phyloP scores from a whole-genome alignment of 2,888 invertebrate genomes.

The Lacanobia oleracea region DNA sequence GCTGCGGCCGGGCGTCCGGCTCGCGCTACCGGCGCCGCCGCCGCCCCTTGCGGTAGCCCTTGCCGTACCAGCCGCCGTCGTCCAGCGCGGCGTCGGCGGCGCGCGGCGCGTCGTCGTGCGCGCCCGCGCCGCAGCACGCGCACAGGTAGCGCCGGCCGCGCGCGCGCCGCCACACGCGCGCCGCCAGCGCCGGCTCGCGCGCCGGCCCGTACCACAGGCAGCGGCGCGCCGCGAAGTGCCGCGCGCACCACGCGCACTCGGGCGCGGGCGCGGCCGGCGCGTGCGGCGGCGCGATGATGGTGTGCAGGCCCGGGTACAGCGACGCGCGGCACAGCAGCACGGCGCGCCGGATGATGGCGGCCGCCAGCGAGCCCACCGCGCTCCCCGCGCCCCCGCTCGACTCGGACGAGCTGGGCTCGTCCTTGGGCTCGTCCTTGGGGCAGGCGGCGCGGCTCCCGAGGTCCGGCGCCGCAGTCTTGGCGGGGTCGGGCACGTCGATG shows the following conservation, averaged over 20 bases:
- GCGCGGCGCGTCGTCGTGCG: slow-evolving; percentile 78
- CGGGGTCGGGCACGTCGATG: neutral
- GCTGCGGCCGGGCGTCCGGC: slow-evolving; percentile 60
- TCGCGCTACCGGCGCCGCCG: slow-evolving; percentile 86
- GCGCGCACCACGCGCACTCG: slow-evolving; percentile 81
- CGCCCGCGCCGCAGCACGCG: slow-evolving; percentile 91
- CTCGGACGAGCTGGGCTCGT: slow-evolving; percentile 49
- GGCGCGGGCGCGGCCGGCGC: slow-evolving; percentile 52
- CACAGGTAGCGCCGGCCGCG: slow-evolving; percentile 92
- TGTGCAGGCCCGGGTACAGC: slow-evolving; percentile 91
- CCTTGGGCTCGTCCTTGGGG: slow-evolving; percentile 41
- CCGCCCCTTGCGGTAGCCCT: slow-evolving; percentile 95
- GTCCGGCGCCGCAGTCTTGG: no score
- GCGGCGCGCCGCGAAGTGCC: slow-evolving; percentile 76
- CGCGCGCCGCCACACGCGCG: slow-evolving; percentile 76
- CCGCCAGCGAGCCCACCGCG: slow-evolving; percentile 78
- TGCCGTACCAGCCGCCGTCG: slow-evolving; percentile 95
- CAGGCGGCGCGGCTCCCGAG: no score
- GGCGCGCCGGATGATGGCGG: slow-evolving; percentile 86
- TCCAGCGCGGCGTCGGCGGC: slow-evolving; percentile 61
- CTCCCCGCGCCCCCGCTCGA: slow-evolving; percentile 47
- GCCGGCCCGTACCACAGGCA: slow-evolving; percentile 90
- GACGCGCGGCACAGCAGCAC: slow-evolving; percentile 85
- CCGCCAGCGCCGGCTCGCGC: slow-evolving; percentile 73
- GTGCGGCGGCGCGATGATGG: slow-evolving; percentile 87